A percentile compares a stretch with the other conserved stretches of the same genome.
phyloP scores from a whole-genome alignment of 2,113 vertebrate genomes.

The Corythaixoides concolor region DNA sequence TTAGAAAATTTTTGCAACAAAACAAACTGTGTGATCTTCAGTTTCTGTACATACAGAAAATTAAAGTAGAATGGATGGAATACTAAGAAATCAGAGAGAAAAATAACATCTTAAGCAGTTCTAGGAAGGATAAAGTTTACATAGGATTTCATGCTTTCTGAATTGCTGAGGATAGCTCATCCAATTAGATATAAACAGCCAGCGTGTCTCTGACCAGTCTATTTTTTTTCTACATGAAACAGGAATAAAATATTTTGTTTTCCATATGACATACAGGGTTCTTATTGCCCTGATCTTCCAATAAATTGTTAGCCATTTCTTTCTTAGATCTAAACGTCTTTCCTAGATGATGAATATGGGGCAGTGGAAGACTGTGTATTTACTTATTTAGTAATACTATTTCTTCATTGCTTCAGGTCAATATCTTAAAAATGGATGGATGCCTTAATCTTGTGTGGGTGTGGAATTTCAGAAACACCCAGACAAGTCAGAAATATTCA shows the following conservation, averaged over 20 bases:
- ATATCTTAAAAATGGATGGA: not conserved
- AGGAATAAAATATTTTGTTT: not conserved
- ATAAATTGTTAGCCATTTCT: not conserved
- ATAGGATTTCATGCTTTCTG: not conserved
- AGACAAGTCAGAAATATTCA: not conserved
- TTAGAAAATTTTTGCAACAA: not conserved
- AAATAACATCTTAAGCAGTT: not conserved
- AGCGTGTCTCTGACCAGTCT: not conserved
- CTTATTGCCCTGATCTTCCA: not conserved
- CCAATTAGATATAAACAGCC: not conserved
- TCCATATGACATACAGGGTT: not conserved
- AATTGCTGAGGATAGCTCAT: not conserved
- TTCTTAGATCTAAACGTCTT: not conserved
- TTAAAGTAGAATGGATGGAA: not conserved
- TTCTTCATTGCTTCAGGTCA: not conserved
- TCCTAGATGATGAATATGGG: not conserved
- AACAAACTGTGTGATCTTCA: not conserved
- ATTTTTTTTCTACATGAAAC: not conserved
- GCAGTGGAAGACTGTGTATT: not conserved
- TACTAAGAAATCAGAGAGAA: not conserved
- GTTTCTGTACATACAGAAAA: not conserved
- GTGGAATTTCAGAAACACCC: not conserved
- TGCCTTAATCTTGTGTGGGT: conserved; percentile 6
- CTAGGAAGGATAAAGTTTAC: not conserved
- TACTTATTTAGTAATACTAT: not conserved